A percentile compares a stretch with the other conserved stretches of the same genome.
These are phyloP conservation scores for Aurelia coerulea DNA, from an alignment of 30 jellyfish, hydroid and myxozoan genomes.

Conservation along the genomic window DNA sequence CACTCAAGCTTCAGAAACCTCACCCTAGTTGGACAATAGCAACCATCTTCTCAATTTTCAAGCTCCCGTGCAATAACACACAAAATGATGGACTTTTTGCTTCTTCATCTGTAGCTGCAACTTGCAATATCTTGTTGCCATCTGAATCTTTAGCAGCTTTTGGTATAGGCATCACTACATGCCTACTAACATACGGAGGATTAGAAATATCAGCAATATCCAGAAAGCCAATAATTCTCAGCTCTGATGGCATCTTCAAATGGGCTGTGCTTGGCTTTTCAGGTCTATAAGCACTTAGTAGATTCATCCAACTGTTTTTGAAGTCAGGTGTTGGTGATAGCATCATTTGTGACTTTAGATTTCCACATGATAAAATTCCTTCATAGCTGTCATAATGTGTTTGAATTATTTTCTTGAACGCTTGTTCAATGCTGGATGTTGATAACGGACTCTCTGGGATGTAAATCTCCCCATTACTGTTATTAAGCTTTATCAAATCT, in stretches of 20 bases:
- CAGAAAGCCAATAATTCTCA: constrained; percentile 75
- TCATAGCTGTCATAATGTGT: constrained; percentile 72
- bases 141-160: background rate
- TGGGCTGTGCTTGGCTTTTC: constrained; percentile 32
- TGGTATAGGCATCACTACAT: constrained; percentile 81
- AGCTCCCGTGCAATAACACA: constrained; percentile 93
- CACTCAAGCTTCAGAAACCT: background rate
- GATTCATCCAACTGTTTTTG: constrained; percentile 64
- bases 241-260: constrained; percentile 59
- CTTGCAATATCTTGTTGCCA: background rate
- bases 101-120: constrained; percentile 61
- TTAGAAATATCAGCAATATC: constrained; percentile 81
- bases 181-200: constrained; percentile 90
- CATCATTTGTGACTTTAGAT: constrained; percentile 72
- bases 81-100: constrained; percentile 87
- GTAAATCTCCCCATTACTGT: constrained; percentile 75
- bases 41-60: constrained; percentile 92
- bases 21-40: constrained; percentile 88
- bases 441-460: constrained; percentile 77
- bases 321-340: constrained; percentile 87
- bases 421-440: constrained; percentile 44
- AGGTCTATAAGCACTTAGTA: constrained; percentile 57
- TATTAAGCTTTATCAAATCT: constrained; percentile 64
- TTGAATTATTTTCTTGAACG: constrained; percentile 59
- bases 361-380: constrained; percentile 81